Evolutionary conservation across 2,113 vertebrate genomes (phyloP), one percentile per base, ranked within the genome.

Genomic region (Merops nubicus): DNA sequence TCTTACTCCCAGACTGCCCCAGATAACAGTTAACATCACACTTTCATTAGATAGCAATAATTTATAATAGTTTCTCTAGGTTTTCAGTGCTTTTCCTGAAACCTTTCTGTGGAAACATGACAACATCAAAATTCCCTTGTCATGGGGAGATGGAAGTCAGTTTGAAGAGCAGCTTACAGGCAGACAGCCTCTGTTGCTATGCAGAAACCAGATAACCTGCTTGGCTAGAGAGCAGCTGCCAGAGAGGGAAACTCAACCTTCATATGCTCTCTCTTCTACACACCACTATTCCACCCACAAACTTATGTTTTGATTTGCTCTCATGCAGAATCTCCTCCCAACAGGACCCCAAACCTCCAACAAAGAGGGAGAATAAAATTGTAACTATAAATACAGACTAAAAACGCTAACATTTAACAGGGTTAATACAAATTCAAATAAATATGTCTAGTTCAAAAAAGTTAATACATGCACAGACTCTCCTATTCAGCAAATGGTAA

Each of bases 141-240:
- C 69, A 43, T 9, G 23, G 9, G 45, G 40, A 91, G 56, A 75
- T 45, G 17, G 56, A 91, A 14, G 23, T 70, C 43, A 83, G 54
- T 20, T 14, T 19, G 82, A 88, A 59, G 18, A 70, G 21, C 36
- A 75, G 38, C 23, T 84, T 64, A 87, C 0, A 1, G 85, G 43
- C 33, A 88, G 42, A 83, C 36, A 63, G 73, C 12, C 13, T 22
- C 56, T 90, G 64, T 78, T 91, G 79, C 93, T 92, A 88, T 64
- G 88, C 83, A 91, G 88, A 92, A 94, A 82, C 22, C 38, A 96
- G 88, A 88, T 83, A 93, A 94, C 68, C 64, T 91, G 50, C 34
- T 89, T 54, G 85, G 36, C 68, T 65, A 70, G 4, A 88, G 12
- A 88, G 29, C 85, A 81, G 86, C 47, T 96, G 73, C 51, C 91